Evolutionary conservation across 2,113 vertebrate species (phyloP).

Genomic region (Aix galericulata): DNA sequence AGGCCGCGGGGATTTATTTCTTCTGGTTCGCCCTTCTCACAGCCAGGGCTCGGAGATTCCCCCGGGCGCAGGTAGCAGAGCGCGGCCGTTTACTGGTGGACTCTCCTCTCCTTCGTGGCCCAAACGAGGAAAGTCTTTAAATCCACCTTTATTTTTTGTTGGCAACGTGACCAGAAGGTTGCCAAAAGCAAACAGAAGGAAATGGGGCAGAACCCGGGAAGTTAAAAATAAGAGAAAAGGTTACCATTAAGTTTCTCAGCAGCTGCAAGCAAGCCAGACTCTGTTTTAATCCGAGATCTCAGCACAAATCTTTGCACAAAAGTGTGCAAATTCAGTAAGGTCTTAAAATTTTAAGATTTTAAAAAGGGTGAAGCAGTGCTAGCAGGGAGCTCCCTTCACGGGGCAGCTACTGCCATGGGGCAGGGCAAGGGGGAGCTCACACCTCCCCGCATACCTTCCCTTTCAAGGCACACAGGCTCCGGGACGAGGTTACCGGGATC

Average conservation of each 20-base stretch:
- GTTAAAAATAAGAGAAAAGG: neutral
- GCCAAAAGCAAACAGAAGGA: neutral
- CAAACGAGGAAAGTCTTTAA: neutral
- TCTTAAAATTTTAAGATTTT: no score
- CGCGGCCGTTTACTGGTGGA: accelerated
- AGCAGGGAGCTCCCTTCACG: neutral
- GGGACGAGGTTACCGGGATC: neutral
- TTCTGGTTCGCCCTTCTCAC: neutral
- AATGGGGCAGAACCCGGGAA: accelerated
- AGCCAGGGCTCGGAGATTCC: neutral
- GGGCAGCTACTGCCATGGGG: neutral
- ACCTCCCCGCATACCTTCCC: slow-evolving; percentile 41
- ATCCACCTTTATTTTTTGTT: neutral
- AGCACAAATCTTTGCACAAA: neutral
- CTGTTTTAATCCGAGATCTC: neutral
- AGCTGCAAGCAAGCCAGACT: neutral
- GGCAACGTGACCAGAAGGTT: no score
- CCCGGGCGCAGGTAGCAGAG: neutral
- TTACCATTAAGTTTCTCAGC: neutral
- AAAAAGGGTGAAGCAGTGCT: neutral
- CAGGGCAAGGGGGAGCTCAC: neutral
- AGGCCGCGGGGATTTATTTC: accelerated
- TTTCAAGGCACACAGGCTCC: neutral
- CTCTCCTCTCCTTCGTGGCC: neutral
- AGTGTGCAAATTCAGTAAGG: neutral